Conservation (phyloP, 2,888 invertebrate species). For the Fragum fragum region DNA sequence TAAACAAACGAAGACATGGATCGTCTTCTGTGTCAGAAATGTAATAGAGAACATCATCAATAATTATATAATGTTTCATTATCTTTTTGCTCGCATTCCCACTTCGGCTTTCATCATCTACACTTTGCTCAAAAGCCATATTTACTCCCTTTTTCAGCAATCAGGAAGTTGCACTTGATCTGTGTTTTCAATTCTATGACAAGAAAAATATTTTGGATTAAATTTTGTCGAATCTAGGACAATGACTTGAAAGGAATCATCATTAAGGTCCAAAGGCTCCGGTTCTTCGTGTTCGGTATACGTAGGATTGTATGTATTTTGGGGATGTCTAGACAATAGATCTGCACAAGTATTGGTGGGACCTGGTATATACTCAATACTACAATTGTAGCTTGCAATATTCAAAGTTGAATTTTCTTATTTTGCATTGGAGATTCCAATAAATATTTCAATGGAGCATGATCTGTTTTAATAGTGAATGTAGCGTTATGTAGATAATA, state of each 20-base stretch:
- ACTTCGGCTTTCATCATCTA: background rate
- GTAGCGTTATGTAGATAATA: conserved; percentile 43
- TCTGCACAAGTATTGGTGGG: background rate
- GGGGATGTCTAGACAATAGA: background rate
- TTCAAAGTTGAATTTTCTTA: conserved; percentile 50
- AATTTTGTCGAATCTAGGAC: background rate
- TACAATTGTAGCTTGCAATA: conserved; percentile 54
- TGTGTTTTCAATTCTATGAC: background rate
- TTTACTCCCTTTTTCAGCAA: background rate
- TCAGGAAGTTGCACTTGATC: background rate
- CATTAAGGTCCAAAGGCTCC: background rate
- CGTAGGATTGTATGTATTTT: too few species aligned
- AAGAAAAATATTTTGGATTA: background rate
- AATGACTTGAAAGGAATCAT: background rate
- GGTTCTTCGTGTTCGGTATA: background rate
- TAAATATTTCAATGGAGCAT: background rate
- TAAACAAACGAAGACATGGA: background rate
- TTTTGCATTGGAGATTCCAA: conserved; percentile 38
- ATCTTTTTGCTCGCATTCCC: background rate
- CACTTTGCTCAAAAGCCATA: background rate
- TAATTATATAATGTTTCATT: background rate
- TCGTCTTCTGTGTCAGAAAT: conserved; percentile 11
- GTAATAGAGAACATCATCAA: conserved; percentile 18
- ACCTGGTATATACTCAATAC: conserved; percentile 44
- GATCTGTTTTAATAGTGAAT: conserved; percentile 27